Evolutionary conservation across 2,888 invertebrate species (phyloP), one percentile per base, ranked within the genome.

Genomic region (Drosophila flavopinicola): DNA sequence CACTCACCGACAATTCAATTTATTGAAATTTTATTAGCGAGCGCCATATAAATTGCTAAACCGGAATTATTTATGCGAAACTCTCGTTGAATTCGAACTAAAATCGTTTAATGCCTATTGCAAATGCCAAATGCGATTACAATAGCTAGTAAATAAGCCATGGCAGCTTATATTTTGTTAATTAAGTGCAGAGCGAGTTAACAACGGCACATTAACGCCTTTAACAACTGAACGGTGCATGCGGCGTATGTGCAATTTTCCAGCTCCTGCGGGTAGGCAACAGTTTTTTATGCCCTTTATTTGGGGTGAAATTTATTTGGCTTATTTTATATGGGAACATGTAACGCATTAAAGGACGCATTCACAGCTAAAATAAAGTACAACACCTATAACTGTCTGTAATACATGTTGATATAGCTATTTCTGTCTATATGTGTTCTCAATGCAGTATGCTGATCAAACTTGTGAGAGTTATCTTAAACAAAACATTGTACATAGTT

Each of bases 191-290:
- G 6, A 9, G 0, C 10, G 23, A 1, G 6, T 24, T 42, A 35
- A 51, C 15, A 72, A 47, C 20, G n/a, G 13, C 37, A 38, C 9
- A 66, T 58, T 66, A 52, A 52, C 10, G 35, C 7, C 30, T 29
- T 13, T 6, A 17, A 29, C 35, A 33, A 9, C 15, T 20, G 20
- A 10, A 15, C 11, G 24, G 20, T 15, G 15, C 0, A 41, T 9
- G 33, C 4, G 67, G 51, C 67, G 73, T 52, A 66, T 72, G 47
- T 20, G 51, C n/a, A 54, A 60, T 56, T 17, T 60, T 0, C 3
- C 15, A 6, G 27, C 49, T 44, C 58, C 49, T 45, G 27, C 1
- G 20, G 7, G 30, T 51, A 49, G 44, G 37, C 51, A 51, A 47
- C 30, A n/a, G n/a, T n/a, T n/a, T n/a, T n/a, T n/a, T n/a, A n/a